A percentile compares a stretch with the other conserved stretches of the same genome.
Evolutionary conservation across 2,888 invertebrate genomes (phyloP).

Genomic region (Andricus quercusramuli): DNA sequence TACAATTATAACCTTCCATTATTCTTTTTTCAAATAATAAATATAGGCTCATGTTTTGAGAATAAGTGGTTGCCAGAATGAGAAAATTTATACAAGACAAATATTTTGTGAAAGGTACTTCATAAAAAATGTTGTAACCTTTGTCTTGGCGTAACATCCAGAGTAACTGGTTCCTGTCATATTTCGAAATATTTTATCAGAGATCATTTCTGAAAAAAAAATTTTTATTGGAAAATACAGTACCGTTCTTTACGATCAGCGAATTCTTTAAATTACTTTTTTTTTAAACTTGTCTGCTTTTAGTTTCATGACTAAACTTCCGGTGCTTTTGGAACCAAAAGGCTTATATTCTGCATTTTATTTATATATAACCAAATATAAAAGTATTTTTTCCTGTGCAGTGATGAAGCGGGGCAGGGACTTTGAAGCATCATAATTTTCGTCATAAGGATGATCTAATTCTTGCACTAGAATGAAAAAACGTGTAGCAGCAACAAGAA

Average conservation of each 20-base stretch:
- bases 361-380: too few relatives aligned
- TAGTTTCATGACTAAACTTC: not conserved
- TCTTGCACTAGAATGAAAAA: not conserved
- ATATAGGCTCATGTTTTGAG: too few relatives aligned
- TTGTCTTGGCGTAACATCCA: not conserved
- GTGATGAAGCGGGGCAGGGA: too few relatives aligned
- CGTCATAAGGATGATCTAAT: not conserved
- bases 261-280: not conserved
- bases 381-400: too few relatives aligned
- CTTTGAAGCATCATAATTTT: too few relatives aligned
- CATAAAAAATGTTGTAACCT: not conserved
- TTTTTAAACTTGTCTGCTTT: not conserved
- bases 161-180: not conserved
- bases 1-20: too few relatives aligned
- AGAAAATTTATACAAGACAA: not conserved
- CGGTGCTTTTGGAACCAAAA: not conserved
- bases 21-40: too few relatives aligned
- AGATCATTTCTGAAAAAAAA: not conserved
- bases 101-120: conserved; percentile 2
- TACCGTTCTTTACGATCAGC: not conserved
- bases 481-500: not conserved
- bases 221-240: too few relatives aligned
- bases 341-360: too few relatives aligned
- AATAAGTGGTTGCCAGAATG: not conserved
- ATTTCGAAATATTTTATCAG: not conserved